These are phyloP conservation scores for Drymonia ruficornis DNA, from an alignment of 2,888 invertebrate species.

Conservation along the genomic window DNA sequence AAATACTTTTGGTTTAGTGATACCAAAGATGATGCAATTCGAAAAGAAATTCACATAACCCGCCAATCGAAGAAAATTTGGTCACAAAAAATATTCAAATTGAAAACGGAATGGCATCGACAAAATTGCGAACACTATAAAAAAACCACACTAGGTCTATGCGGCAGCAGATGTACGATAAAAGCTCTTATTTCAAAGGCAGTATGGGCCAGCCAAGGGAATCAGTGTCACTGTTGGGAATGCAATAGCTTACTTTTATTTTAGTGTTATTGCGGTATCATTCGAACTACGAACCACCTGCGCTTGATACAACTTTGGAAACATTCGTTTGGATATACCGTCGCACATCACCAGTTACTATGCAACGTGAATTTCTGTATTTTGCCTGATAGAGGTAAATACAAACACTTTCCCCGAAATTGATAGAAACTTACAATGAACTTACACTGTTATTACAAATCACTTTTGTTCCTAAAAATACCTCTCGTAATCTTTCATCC, in stretches of 20 bases:
- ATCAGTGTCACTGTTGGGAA: conserved; percentile 46
- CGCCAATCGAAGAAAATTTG: not conserved
- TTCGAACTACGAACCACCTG: conserved; percentile 57
- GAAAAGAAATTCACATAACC: not conserved
- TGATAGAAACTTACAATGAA: no score
- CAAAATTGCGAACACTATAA: conserved; percentile 27
- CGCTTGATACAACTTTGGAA: conserved; percentile 45
- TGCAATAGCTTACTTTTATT: conserved; percentile 67
- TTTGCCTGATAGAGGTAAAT: no score
- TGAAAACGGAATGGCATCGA: conserved; percentile 21
- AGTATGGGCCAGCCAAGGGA: conserved; percentile 32
- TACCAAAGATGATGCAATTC: not conserved
- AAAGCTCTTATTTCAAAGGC: conserved; percentile 23
- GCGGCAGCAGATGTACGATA: conserved; percentile 15
- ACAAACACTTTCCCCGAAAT: no score
- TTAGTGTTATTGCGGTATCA: conserved; percentile 68
- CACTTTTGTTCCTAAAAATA: no score
- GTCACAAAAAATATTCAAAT: conserved; percentile 1
- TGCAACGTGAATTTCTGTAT: no score
- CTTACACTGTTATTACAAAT: no score
- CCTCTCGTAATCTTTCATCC: no score
- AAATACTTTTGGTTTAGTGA: no score
- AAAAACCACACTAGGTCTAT: conserved; percentile 17
- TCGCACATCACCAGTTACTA: conserved; percentile 5
- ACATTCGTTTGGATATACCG: conserved; percentile 19